Conservation (phyloP, 2,888 invertebrate species). For the Baronia brevicornis region DNA sequence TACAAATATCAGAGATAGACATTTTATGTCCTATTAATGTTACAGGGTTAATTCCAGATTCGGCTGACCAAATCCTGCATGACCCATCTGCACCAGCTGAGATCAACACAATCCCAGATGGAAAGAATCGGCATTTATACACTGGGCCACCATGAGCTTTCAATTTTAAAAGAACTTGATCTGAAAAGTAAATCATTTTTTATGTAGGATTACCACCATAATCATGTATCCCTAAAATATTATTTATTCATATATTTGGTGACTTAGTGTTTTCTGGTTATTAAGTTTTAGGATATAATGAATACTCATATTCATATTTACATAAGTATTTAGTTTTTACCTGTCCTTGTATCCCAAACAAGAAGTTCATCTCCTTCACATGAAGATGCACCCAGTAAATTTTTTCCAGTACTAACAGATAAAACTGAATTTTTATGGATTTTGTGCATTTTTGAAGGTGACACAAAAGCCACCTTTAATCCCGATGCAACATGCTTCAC, state of each 20-base stretch:
- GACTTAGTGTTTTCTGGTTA: not conserved
- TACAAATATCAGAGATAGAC: slow-evolving; percentile 77
- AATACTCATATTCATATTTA: too few species aligned
- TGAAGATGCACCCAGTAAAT: slow-evolving; percentile 78
- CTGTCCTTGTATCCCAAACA: slow-evolving; percentile 79
- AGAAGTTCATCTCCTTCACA: slow-evolving; percentile 75
- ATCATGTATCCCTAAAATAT: not conserved
- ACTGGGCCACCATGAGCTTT: slow-evolving; percentile 81
- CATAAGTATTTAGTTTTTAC: slow-evolving; percentile 34
- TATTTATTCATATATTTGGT: not conserved
- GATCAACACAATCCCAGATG: slow-evolving; percentile 80
- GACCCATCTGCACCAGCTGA: slow-evolving; percentile 82
- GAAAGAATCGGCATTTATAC: slow-evolving; percentile 81
- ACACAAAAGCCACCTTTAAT: slow-evolving; percentile 64
- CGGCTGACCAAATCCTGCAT: slow-evolving; percentile 81
- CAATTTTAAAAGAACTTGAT: slow-evolving; percentile 60
- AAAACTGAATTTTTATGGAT: slow-evolving; percentile 68
- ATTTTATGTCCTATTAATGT: slow-evolving; percentile 79
- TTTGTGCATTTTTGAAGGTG: slow-evolving; percentile 63
- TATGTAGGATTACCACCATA: slow-evolving; percentile 4
- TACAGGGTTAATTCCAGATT: slow-evolving; percentile 79
- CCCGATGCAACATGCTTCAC: slow-evolving; percentile 58
- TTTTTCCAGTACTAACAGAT: slow-evolving; percentile 75
- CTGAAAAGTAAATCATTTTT: slow-evolving; percentile 33
- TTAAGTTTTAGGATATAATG: not conserved